These are phyloP conservation scores for Sorex fumeus DNA, from an alignment of 2,113 vertebrate genomes.

Conservation along the genomic window DNA sequence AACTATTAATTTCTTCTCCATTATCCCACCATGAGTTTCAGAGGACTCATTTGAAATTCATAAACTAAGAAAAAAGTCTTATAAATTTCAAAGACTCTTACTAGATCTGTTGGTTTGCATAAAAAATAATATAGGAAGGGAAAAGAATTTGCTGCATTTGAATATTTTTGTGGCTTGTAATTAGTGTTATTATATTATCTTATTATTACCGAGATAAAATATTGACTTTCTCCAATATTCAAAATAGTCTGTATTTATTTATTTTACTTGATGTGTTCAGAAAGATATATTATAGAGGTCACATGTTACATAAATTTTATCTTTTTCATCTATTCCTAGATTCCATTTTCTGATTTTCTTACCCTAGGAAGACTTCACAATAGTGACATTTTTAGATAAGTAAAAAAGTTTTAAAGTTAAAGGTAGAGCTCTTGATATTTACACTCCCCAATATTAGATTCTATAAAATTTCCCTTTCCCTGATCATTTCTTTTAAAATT, in stretches of 20 bases:
- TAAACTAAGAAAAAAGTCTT: conserved; percentile 43
- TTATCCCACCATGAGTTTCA: conserved; percentile 11
- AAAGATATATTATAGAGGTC: not conserved
- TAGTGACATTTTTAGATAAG: conserved; percentile 35
- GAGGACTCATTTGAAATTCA: conserved; percentile 56
- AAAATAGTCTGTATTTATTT: not conserved
- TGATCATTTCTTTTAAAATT: not conserved
- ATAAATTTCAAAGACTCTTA: conserved; percentile 43
- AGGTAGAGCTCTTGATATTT: not conserved
- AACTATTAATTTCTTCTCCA: not conserved
- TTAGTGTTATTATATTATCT: not conserved
- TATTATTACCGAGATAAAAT: conserved; percentile 16
- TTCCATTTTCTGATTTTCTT: conserved; percentile 27
- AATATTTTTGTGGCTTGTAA: not conserved
- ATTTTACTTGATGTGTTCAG: conserved; percentile 27
- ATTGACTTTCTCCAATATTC: conserved; percentile 48
- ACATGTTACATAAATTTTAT: conserved; percentile 26
- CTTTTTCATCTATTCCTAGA: conserved; percentile 6
- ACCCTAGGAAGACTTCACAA: conserved; percentile 22
- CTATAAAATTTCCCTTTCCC: conserved; percentile 25
- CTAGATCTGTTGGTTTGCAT: conserved; percentile 21
- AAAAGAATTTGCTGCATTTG: conserved; percentile 44
- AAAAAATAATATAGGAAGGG: conserved; percentile 41
- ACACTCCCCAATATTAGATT: conserved; percentile 1
- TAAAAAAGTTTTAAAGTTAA: conserved; percentile 35